Base-by-base conservation (phyloP, 2,113 vertebrate genomes). In the Rana temporaria region DNA sequence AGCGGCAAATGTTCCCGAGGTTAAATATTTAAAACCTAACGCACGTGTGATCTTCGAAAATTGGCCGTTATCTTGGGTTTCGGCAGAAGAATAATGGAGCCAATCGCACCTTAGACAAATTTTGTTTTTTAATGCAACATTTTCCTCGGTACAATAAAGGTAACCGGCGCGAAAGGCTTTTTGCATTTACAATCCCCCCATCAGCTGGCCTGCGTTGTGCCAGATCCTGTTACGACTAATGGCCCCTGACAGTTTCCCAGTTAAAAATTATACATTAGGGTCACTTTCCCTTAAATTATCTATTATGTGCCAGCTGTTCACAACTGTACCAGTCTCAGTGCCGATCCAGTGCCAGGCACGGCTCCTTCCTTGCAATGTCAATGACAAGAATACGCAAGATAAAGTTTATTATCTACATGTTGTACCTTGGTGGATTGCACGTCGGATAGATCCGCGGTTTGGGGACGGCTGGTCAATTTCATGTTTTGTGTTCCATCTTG, bases 211-310 rank as follows among this genome's bases (percentile, higher is more conserved):
- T 91, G 79, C 0, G 74, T 81, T 84, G 86, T 92, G 90, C 87
- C 87, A 89, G 87, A 86, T 87, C 89, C 90, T 92, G 85, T 93
- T 92, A 90, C 89, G 94, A 89, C 89, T 94, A 94, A 95, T 94
- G 92, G 93, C 85, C 89, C 92, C 91, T 94, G 93, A 94, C 92
- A 94, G 90, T 92, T 93, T 90, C 91, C 93, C 91, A 93, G 91
- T 94, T 92, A 93, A 94, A 94, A 95, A 95, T 92, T 93, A 92
- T 87, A 92, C 91, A 93, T 94, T 88, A 93, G 93, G 94, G 93
- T 93, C 93, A 93, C 92, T 95, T 94, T 94, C 90, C 89, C 88
- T 92, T 92, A 93, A 93, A 95, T 93, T 93, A 93, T 93, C 93
- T 92, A 92, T 93, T 92, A 93, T 91, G 86, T 88, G 89, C 93